Evolutionary conservation across 2,888 invertebrate species (phyloP).

Genomic region (Hypercompe scribonia): DNA sequence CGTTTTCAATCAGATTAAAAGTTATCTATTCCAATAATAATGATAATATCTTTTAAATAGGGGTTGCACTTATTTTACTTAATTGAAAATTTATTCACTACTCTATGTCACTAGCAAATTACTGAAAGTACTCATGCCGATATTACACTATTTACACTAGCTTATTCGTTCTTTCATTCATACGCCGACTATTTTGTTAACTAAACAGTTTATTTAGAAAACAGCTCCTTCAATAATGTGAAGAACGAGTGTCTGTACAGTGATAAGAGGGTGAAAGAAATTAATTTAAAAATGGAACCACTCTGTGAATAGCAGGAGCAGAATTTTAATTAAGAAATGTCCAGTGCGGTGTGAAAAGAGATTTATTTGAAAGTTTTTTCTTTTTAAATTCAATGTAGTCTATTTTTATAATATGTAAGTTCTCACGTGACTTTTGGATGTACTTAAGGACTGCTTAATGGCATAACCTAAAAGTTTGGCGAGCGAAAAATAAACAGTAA

Average conservation of each 20-base stretch:
- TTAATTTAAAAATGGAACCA: slow-evolving; percentile 57
- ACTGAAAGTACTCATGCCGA: slow-evolving; percentile 9
- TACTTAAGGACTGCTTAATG: neutral
- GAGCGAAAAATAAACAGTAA: neutral
- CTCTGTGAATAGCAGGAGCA: slow-evolving; percentile 53
- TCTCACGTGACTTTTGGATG: neutral
- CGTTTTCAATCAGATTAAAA: no score
- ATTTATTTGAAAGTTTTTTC: slow-evolving; percentile 47
- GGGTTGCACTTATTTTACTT: no score
- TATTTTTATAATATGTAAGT: slow-evolving; percentile 18
- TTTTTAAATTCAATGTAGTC: slow-evolving; percentile 24
- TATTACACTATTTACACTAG: slow-evolving; percentile 2
- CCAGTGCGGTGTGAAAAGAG: slow-evolving; percentile 44
- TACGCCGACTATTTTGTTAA: slow-evolving; percentile 23
- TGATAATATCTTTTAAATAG: no score
- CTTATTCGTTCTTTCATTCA: slow-evolving; percentile 3
- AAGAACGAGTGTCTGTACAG: slow-evolving; percentile 36
- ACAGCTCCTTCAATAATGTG: slow-evolving; percentile 39
- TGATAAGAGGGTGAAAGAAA: slow-evolving; percentile 52
- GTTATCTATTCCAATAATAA: no score
- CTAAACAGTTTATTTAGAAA: slow-evolving; percentile 18
- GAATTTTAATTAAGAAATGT: slow-evolving; percentile 67
- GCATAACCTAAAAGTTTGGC: neutral
- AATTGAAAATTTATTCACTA: no score
- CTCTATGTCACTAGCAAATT: neutral